Base-by-base conservation (phyloP, 1,140 invertebrate species). In the Battus philenor region DNA sequence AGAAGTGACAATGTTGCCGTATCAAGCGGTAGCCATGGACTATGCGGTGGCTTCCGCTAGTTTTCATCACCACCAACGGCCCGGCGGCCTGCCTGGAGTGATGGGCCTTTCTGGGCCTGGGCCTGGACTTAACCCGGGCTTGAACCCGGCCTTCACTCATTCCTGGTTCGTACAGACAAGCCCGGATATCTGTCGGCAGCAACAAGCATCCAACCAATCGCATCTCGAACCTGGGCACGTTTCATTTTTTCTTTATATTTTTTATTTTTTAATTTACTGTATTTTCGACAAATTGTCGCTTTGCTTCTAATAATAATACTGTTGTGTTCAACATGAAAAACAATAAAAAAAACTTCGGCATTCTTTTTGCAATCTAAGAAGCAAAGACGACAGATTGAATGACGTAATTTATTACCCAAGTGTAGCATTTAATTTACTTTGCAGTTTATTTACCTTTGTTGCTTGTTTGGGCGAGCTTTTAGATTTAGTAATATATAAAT, bases 171-270 rank as follows among this genome's bases (percentile, higher is more conserved):
- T 95, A 92, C 93, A 87, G 85, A 79, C 93, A 89, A 92, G 93
- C 61, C 87, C 88, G 90, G 93, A 95, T 90, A 90, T 94, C 84
- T 94, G 93, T 92, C 91, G 92, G 74, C 88, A 88, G 83, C 80
- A 84, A 84, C 90, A 92, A 87, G 93, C 92, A 88, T 94, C 87
- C 63, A 89, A 89, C 83, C 88, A 89, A 79, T 91, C 93, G 90
- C 92, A 93, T 89, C 91, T 94, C 88, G 93, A 94, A 90, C 93
- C 93, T 90, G 93, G 93, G 93, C 93, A 94, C 93, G 93, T 89
- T 89, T 91, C 86, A 76, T 87, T 88, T 86, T 88, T 88, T 88
- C 59, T 77, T 76, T 82, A 78, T 87, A 88, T 88, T 82, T 87
- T 88, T 88, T 75, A 63, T 68, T 80, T 68, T 75, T 74, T 55